phyloP scores from a whole-genome alignment of 1,140 invertebrate species.

The Zaprionus lachaisei region DNA sequence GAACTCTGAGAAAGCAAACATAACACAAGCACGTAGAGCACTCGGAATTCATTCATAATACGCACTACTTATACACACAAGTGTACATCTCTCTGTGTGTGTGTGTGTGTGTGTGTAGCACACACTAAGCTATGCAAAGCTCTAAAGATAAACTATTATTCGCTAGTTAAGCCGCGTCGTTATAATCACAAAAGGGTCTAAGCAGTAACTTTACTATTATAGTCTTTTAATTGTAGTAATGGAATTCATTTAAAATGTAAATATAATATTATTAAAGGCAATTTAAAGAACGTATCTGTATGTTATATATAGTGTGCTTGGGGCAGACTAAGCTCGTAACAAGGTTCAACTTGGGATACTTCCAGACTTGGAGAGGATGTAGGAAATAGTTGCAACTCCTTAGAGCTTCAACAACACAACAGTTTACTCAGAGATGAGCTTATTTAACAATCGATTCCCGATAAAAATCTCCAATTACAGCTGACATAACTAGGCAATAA shows the following conservation, averaged over 20 bases:
- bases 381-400: neutral
- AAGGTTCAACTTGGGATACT: neutral
- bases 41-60: conserved; percentile 54
- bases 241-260: neutral
- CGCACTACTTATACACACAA: neutral
- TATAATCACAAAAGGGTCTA: conserved; percentile 2
- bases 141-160: neutral
- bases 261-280: neutral
- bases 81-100: neutral
- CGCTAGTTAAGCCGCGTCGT: neutral
- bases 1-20: conserved; percentile 11
- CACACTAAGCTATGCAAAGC: neutral
- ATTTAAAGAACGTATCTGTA: neutral
- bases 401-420: neutral
- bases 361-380: neutral
- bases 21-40: conserved; percentile 31
- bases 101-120: neutral
- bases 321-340: neutral
- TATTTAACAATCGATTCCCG: neutral
- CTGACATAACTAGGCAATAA: neutral
- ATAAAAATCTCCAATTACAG: neutral
- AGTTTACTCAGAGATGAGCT: neutral
- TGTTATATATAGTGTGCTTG: neutral
- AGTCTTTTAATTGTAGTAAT: conserved; percentile 2
- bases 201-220: conserved; percentile 4